phyloP scores from a whole-genome alignment of 1,140 invertebrate species.

The Spodoptera frugiperda region DNA sequence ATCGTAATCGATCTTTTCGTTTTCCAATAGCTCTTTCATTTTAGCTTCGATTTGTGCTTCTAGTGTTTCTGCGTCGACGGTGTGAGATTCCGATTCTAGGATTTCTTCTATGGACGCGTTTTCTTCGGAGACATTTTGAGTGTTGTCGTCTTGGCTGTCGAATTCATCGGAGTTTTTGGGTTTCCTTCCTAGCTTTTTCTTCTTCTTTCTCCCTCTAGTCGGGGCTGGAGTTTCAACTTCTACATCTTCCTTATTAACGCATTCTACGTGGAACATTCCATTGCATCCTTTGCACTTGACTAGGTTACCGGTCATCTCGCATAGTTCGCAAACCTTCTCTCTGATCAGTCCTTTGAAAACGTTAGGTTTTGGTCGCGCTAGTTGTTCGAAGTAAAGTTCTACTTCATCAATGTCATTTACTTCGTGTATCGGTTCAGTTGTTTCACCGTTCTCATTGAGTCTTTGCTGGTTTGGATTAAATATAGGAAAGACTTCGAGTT shows the following conservation, averaged over 20 bases:
- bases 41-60: constrained; percentile 72
- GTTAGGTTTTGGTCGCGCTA: constrained; percentile 82
- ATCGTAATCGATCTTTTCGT: constrained; percentile 65
- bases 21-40: constrained; percentile 75
- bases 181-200: constrained; percentile 69
- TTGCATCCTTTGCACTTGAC: constrained; percentile 89
- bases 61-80: constrained; percentile 72
- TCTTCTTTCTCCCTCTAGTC: constrained; percentile 74
- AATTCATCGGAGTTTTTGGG: constrained; percentile 65
- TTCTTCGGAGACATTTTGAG: constrained; percentile 70
- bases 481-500: constrained; percentile 70
- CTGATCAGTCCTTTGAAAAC: constrained; percentile 87
- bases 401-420: constrained; percentile 64
- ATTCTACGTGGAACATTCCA: constrained; percentile 86
- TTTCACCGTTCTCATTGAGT: constrained; percentile 25
- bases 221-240: constrained; percentile 58
- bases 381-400: constrained; percentile 73
- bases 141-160: constrained; percentile 73
- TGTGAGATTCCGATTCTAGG: constrained; percentile 57
- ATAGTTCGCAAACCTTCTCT: constrained; percentile 90
- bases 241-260: constrained; percentile 71
- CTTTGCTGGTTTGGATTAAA: constrained; percentile 58
- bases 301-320: constrained; percentile 87
- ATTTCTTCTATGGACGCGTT: constrained; percentile 68
- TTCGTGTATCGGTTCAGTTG: constrained; percentile 48